Base-by-base conservation (phyloP, 2,797 vertebrate genomes). In the Apogon hyalosoma region DNA sequence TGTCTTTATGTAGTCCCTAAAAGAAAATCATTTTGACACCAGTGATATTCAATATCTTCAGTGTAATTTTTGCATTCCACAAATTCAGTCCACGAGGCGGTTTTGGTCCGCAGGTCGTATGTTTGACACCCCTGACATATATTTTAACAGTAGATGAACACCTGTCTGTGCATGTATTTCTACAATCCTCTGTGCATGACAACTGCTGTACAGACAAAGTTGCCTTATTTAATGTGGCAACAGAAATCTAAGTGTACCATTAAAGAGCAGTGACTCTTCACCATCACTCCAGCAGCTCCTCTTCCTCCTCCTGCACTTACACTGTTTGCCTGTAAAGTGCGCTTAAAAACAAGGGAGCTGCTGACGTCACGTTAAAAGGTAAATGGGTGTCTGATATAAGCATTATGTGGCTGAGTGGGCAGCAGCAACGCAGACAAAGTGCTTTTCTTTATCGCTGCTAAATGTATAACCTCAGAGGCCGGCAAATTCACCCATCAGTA, bases 321-420 rank as follows among this genome's bases (percentile, higher is more conserved):
- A 59, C 39, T 16, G 42, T 53, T 40, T 48, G 38, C 55, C 50
- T 63, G 18, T 55, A 24, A 49, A 83, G 60, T 71, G 77, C 7
- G 52, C 69, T 65, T 36, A 39, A 67, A 43, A 58, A 57, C 39
- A 42, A 56, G 48, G 14, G 41, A 63, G 60, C 69, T 9, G 18
- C 59, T 73, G 73, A 84, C 66, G 58, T 79, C 74, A 82, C 24
- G 2, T 45, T 81, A 24, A 80, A 78, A 86, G 75, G 69, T 79
- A 75, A 68, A 76, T 39, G 21, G 71, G 42, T 80, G 72, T 38
- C 54, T 69, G 33, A 57, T 63, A 54, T 48, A 61, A 75, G 68
- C 51, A 65, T 82, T 71, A 71, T 71, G 74, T 67, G 76, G 65
- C 55, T 57, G 80, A 79, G 76, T 62, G 62, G 61, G 72, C 75